Evolutionary conservation across 2,888 invertebrate species (phyloP), one percentile per base, ranked within the genome.

Genomic region (Mactromeris polynyma): DNA sequence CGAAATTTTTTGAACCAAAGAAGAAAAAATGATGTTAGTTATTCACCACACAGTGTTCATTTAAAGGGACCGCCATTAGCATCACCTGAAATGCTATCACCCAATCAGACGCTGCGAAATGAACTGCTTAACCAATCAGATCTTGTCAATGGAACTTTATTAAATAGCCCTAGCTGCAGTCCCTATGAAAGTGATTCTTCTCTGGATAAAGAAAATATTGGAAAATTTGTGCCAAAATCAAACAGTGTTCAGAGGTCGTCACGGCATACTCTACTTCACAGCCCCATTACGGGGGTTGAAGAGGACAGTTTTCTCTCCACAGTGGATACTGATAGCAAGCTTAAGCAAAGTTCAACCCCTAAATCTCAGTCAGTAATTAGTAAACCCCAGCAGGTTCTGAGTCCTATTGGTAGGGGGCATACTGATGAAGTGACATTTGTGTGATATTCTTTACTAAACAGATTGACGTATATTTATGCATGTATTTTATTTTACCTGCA

Each of bases 51-150:
- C 19, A 79, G 33, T 83, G 87, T 91, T 51, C 84, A 88, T 26
- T 31, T 54, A n/a, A 79, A 81, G 51, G 51, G 33, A 26, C 78
- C 92, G 11, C 87, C 90, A 6, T 85, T 92, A 17, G 92, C 90
- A 1, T 92, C 93, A 21, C 88, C 90, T 4, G 93, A 94, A 69
- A 87, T 86, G 21, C 83, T 87, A 69, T 93, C 93, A 38, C 93
- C 93, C 58, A 89, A 89, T 83, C 84, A 83, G 78, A 91, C 91
- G 2, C 80, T 91, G 19, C 46, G 83, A 78, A 81, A 64, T 78
- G 91, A 90, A 69, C 38, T 46, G n/a, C 77, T 80, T 11, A 81
- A 88, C 69, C 86, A 88, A 40, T 86, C 86, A 38, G 88, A 91
- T 64, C 40, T 81, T 21, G 83, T 87, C 54, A 89, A 91, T 38